phyloP scores from a whole-genome alignment of 2,888 invertebrate genomes.

The Lasioglossum leucozonium region DNA sequence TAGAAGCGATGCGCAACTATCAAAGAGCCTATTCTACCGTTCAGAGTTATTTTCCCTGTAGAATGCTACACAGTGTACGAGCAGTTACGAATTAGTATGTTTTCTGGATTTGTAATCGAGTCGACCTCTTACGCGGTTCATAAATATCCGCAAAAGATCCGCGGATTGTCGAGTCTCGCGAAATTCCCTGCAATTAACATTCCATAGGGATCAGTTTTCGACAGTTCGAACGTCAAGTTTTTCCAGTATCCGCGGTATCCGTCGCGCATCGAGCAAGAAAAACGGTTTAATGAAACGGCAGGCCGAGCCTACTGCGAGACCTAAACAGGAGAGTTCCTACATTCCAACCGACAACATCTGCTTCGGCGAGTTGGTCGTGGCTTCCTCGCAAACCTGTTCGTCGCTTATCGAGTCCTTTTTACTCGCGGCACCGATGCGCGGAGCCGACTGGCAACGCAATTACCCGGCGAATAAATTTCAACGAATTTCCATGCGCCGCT shows the following conservation, averaged over 20 bases:
- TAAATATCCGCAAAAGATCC: background rate
- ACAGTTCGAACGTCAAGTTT: background rate
- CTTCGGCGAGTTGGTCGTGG: constrained; percentile 43
- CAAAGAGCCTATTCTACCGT: no score
- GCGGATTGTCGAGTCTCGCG: background rate
- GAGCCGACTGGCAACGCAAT: constrained; percentile 53
- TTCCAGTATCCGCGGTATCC: background rate
- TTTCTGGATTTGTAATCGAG: background rate
- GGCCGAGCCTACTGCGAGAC: background rate
- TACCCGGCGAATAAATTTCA: constrained; percentile 43
- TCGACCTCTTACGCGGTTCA: background rate
- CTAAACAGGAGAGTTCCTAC: constrained; percentile 2
- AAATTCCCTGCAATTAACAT: background rate
- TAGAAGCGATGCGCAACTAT: no score
- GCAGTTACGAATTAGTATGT: background rate
- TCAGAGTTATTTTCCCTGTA: background rate
- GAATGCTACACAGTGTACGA: background rate
- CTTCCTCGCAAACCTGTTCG: constrained; percentile 54
- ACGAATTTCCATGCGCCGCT: constrained; percentile 60
- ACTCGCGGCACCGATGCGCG: constrained; percentile 51
- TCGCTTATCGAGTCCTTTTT: constrained; percentile 56
- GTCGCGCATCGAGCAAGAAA: background rate
- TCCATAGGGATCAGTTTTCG: background rate
- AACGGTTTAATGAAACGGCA: constrained; percentile 10
- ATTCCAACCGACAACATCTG: constrained; percentile 45